Percentiles rank a stretch among this genome's conserved stretches.
These are phyloP conservation scores for Cydia amplana DNA, from an alignment of 1,140 invertebrate species.

Conservation along the genomic window DNA sequence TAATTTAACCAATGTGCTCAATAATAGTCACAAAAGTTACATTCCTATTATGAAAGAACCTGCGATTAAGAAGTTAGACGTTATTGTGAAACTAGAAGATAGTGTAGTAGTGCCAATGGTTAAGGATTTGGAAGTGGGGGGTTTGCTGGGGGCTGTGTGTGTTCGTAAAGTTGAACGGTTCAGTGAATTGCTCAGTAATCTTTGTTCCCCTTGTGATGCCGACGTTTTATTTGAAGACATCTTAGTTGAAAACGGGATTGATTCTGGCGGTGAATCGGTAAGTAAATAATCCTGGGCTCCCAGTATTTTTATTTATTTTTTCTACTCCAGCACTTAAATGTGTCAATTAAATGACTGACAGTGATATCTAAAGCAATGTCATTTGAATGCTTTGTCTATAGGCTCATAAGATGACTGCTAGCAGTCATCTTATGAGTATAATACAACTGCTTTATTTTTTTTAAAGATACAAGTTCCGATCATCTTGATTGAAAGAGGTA, in stretches of 20 bases:
- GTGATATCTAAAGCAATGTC: too few relatives aligned
- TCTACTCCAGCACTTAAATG: too few relatives aligned
- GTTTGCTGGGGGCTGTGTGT: slow-evolving; percentile 73
- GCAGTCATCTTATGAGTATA: too few relatives aligned
- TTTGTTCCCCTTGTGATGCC: slow-evolving; percentile 74
- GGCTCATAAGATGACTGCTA: too few relatives aligned
- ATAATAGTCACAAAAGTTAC: slow-evolving; percentile 61
- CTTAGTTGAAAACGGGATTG: slow-evolving; percentile 68
- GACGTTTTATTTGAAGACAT: slow-evolving; percentile 73
- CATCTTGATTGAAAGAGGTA: too few relatives aligned
- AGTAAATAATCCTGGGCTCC: slow-evolving; percentile 39
- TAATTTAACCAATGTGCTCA: slow-evolving; percentile 46
- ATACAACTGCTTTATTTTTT: too few relatives aligned
- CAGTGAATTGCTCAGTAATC: slow-evolving; percentile 75
- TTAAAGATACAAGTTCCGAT: too few relatives aligned
- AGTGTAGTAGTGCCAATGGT: slow-evolving; percentile 71
- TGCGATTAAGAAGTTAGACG: slow-evolving; percentile 50
- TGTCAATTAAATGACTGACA: too few relatives aligned
- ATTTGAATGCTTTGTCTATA: too few relatives aligned
- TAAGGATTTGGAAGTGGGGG: slow-evolving; percentile 58
- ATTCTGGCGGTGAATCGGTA: slow-evolving; percentile 56
- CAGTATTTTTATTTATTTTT: too few relatives aligned
- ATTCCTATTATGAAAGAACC: slow-evolving; percentile 58
- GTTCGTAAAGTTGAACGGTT: slow-evolving; percentile 76
- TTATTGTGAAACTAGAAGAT: slow-evolving; percentile 55